Conservation (phyloP, 2,888 invertebrate genomes). For the Parnassius apollo region DNA sequence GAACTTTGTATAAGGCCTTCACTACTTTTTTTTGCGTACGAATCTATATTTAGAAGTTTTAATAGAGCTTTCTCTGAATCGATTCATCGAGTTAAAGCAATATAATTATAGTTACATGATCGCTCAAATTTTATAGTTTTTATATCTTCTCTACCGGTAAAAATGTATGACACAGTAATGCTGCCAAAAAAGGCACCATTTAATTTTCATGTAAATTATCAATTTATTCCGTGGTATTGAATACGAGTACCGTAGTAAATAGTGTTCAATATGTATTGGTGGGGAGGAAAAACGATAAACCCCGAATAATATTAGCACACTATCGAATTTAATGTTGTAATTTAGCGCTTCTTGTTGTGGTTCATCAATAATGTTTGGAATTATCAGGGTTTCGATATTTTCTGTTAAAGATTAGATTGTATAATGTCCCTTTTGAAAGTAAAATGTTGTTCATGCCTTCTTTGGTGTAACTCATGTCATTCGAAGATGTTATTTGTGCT, state of each 20-base stretch:
- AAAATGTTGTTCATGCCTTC: constrained; percentile 46
- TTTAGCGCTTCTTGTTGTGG: constrained; percentile 70
- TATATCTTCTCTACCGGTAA: constrained; percentile 49
- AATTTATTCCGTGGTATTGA: constrained; percentile 5
- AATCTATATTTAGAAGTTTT: constrained; percentile 30
- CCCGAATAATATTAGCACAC: constrained; percentile 64
- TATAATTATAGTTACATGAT: constrained; percentile 57
- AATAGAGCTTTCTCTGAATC: constrained; percentile 36
- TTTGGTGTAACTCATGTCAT: constrained; percentile 46
- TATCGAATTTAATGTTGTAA: constrained; percentile 79
- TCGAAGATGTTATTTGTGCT: constrained; percentile 52
- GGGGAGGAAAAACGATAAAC: constrained; percentile 44
- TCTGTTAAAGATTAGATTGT: constrained; percentile 61
- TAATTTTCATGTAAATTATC: constrained; percentile 11
- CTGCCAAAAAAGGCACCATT: constrained; percentile 11
- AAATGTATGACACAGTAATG: constrained; percentile 30
- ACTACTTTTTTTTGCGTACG: constrained; percentile 5
- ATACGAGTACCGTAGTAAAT: constrained; percentile 10
- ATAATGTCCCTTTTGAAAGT: constrained; percentile 39
- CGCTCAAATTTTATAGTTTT: constrained; percentile 67
- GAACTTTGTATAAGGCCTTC: constrained; percentile 4
- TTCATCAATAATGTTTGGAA: constrained; percentile 72
- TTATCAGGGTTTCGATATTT: constrained; percentile 78
- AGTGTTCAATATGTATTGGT: constrained; percentile 48
- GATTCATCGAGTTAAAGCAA: constrained; percentile 69